A percentile compares a stretch with the other conserved stretches of the same genome.
These are phyloP conservation scores for Zhuqinia jingwanae DNA, from an alignment of 2,888 invertebrate genomes.

Conservation along the genomic window DNA sequence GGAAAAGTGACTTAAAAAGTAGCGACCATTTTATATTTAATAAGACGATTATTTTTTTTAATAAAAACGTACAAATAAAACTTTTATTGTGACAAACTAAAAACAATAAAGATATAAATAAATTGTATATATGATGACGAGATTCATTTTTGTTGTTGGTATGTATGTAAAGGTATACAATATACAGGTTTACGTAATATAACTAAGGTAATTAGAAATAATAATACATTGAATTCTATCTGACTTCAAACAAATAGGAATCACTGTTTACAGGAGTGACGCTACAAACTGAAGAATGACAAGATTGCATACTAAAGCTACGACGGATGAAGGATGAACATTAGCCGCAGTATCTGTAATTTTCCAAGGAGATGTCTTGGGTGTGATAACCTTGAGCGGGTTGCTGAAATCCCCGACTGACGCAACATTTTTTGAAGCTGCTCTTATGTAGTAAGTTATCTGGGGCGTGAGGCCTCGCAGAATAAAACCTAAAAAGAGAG, in stretches of 20 bases:
- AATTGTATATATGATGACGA: conserved; percentile 37
- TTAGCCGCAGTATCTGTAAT: conserved; percentile 70
- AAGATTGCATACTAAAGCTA: conserved; percentile 74
- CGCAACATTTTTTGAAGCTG: conserved; percentile 78
- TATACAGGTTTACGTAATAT: conserved; percentile 13
- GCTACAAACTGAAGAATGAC: conserved; percentile 70
- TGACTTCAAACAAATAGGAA: conserved; percentile 40
- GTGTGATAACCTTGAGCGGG: conserved; percentile 75
- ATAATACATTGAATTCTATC: not conserved
- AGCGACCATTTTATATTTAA: conserved; percentile 21
- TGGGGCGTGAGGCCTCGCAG: conserved; percentile 77
- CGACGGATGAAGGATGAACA: conserved; percentile 68
- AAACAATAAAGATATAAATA: conserved; percentile 27
- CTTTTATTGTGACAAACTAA: not conserved
- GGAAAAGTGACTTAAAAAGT: conserved; percentile 40
- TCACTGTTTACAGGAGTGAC: conserved; percentile 59
- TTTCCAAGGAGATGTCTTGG: conserved; percentile 72
- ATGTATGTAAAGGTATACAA: conserved; percentile 57
- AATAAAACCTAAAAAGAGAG: conserved; percentile 74
- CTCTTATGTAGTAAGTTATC: conserved; percentile 78
- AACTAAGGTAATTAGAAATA: conserved; percentile 4
- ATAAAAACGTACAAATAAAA: conserved; percentile 19
- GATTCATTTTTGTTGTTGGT: conserved; percentile 56
- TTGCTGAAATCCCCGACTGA: conserved; percentile 78
- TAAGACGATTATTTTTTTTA: not conserved